A percentile compares a stretch with the other conserved stretches of the same genome.
Evolutionary conservation across 2,113 vertebrate species (phyloP).

Genomic region (Thermophis baileyi): DNA sequence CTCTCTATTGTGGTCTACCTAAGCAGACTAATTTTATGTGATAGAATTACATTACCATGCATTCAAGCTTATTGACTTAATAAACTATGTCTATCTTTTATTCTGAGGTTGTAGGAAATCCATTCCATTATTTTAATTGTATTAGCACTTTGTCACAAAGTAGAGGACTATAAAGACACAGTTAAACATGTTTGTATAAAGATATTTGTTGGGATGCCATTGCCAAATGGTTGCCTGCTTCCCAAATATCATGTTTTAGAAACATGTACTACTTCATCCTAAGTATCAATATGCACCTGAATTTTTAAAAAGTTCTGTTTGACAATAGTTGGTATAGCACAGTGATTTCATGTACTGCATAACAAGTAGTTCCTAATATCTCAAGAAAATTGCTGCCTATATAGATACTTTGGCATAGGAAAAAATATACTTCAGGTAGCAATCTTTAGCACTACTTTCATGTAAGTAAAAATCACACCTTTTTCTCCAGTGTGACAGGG

Average conservation of each 20-base stretch:
- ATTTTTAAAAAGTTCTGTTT: neutral
- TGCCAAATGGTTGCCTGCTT: neutral
- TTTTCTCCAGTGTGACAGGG: neutral
- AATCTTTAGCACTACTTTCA: neutral
- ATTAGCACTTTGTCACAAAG: neutral
- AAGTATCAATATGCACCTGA: neutral
- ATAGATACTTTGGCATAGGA: neutral
- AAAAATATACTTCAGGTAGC: neutral
- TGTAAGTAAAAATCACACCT: neutral
- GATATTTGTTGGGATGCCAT: neutral
- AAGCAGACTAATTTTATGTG: neutral
- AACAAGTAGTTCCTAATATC: neutral
- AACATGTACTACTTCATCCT: neutral
- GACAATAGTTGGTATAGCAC: neutral
- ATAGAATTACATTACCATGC: neutral
- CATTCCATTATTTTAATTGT: neutral
- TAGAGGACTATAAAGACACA: neutral
- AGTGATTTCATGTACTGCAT: neutral
- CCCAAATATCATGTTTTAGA: neutral
- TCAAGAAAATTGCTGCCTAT: neutral
- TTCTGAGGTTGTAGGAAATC: neutral
- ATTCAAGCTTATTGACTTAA: neutral
- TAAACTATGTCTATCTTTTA: neutral
- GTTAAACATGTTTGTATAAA: neutral
- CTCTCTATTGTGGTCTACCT: neutral